Evolutionary conservation across 2,888 invertebrate species (phyloP).

Genomic region (Dolichomitus sp.): DNA sequence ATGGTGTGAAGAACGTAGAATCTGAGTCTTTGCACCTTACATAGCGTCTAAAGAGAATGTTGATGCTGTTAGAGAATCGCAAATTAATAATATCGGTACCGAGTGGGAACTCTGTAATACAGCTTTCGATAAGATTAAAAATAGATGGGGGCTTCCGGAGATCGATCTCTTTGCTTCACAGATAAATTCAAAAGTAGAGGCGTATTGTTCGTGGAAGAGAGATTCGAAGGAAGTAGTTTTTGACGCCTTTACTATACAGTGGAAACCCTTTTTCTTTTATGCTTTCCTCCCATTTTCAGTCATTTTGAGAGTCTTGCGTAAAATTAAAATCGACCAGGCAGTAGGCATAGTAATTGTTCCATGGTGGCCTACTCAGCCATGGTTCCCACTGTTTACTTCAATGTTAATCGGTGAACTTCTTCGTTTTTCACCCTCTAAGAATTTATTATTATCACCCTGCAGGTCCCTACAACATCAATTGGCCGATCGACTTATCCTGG

Average conservation of each 20-base stretch:
- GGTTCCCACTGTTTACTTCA: too few relatives aligned
- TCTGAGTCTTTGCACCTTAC: conserved; percentile 72
- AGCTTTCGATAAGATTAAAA: conserved; percentile 34
- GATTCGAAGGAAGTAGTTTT: conserved; percentile 71
- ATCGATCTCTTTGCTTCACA: conserved; percentile 74
- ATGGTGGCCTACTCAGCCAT: too few relatives aligned
- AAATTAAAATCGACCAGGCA: conserved; percentile 36
- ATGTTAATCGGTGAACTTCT: too few relatives aligned
- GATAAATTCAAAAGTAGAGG: conserved; percentile 72
- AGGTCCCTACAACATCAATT: too few relatives aligned
- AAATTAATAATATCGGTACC: conserved; percentile 61
- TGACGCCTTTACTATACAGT: conserved; percentile 74
- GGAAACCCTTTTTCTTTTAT: conserved; percentile 46
- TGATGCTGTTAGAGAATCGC: conserved; percentile 73
- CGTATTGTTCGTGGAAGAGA: conserved; percentile 72
- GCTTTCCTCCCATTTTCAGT: conserved; percentile 56
- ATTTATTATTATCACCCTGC: too few relatives aligned
- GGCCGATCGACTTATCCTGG: too few relatives aligned
- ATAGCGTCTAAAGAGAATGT: conserved; percentile 68
- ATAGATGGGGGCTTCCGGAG: conserved; percentile 46
- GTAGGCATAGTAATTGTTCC: too few relatives aligned
- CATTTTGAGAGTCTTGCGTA: conserved; percentile 40
- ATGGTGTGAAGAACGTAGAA: conserved; percentile 58
- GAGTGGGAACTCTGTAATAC: conserved; percentile 63
- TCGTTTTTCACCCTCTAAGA: too few relatives aligned